phyloP scores from a whole-genome alignment of 2,888 invertebrate species.

The Cryptophagus acutangulus region DNA sequence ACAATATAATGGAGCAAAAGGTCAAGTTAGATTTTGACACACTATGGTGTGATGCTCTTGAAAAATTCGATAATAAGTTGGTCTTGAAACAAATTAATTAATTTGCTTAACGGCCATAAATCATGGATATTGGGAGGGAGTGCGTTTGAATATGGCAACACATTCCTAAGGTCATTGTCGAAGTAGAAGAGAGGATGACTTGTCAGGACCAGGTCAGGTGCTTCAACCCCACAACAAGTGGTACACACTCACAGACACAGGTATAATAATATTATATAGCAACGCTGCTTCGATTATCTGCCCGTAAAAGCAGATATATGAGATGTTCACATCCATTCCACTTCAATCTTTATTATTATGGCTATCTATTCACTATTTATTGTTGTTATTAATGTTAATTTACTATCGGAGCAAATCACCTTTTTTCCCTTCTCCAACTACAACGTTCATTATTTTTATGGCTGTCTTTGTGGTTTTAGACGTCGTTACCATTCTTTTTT shows the following conservation, averaged over 20 bases:
- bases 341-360: slow-evolving; percentile 2
- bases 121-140: too few species aligned
- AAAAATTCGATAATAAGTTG: too few species aligned
- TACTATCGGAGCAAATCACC: slow-evolving; percentile 2
- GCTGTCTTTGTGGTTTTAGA: too few species aligned
- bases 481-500: too few species aligned
- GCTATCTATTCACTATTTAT: slow-evolving; percentile 4
- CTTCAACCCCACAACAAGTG: slow-evolving; percentile 18
- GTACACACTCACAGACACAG: slow-evolving; percentile 1
- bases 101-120: too few species aligned
- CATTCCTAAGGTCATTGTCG: slow-evolving; percentile 39
- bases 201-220: slow-evolving; percentile 37
- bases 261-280: slow-evolving; percentile 1
- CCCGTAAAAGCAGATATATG: neutral
- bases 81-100: too few species aligned
- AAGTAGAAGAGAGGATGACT: slow-evolving; percentile 32
- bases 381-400: slow-evolving; percentile 3
- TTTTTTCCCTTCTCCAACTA: too few species aligned
- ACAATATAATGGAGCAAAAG: too few species aligned
- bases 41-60: too few species aligned
- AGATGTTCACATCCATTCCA: slow-evolving; percentile 2
- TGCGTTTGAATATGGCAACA: too few species aligned
- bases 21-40: too few species aligned
- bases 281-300: neutral
- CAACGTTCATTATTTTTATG: too few species aligned